Evolutionary conservation across 2,888 invertebrate genomes (phyloP), one percentile per base, ranked within the genome.

Genomic region (Sminthurinus aureus): DNA sequence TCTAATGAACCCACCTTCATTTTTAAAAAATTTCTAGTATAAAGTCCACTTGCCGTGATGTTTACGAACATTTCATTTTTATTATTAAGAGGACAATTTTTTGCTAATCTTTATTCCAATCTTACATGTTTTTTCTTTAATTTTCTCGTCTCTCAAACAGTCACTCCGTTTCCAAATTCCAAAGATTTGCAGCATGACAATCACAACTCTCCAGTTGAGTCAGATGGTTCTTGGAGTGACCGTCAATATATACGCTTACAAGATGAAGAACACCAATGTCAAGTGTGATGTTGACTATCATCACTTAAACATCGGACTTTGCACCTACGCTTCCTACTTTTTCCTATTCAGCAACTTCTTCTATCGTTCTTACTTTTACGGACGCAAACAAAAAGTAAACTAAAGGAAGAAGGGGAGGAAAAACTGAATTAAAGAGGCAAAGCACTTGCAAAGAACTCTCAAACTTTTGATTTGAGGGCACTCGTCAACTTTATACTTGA

Each of bases 261-360:
- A 84, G 38, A 91, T 92, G 38, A 89, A 89, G 82, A 92, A 94
- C 20, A 92, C 93, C 13, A 93, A 93, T 18, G 93, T 93, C 89
- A 93, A 95, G 88, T 97, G 97, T 91, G 94, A 95, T 90, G 95
- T 97, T 89, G 95, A 95, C 87, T 93, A 94, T 86, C 93, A 95
- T 88, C 96, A 96, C 91, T 94, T 96, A 87, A 96, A 94, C 90
- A 92, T 96, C 73, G 96, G 96, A 18, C 93, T 96, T 90, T 94
- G 96, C 78, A 98, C 98, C 96, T 98, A 98, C 91, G 95, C 96
- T 90, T 96, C 96, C 86, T 98, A 98, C 91, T 96, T 97, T 91
- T 94, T 97, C 64, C 92, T 98, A 15, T 98, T 98, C 91, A 96
- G 96, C 52, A 93, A 94, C 90, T 98, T 98, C 93, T 98, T 98